Conservation (phyloP, 2,888 invertebrate species). For the Leptopilina drosophilae region DNA sequence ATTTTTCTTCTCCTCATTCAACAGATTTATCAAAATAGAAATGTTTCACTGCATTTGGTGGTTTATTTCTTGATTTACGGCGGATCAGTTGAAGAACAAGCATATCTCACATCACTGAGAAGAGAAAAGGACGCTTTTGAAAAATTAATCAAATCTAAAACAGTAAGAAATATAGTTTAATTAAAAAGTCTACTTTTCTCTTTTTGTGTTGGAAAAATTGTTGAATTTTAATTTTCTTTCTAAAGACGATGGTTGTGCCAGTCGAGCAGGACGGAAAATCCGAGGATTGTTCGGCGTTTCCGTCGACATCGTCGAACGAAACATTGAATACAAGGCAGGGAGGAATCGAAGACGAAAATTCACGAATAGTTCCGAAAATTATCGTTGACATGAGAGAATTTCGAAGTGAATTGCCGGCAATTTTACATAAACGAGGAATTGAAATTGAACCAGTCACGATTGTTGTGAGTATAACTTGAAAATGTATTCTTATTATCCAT, state of each 20-base stretch:
- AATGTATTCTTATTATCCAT: neutral
- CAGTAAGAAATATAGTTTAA: constrained; percentile 79
- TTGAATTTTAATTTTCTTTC: constrained; percentile 56
- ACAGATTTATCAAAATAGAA: constrained; percentile 81
- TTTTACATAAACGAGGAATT: constrained; percentile 95
- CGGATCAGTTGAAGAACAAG: constrained; percentile 97
- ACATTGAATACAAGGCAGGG: constrained; percentile 82
- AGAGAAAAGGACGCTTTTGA: constrained; percentile 98
- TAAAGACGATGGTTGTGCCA: constrained; percentile 90
- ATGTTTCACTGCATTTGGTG: constrained; percentile 79
- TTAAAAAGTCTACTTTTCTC: neutral
- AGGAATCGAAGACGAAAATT: constrained; percentile 74
- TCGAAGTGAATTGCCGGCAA: constrained; percentile 94
- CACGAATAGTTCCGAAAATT: constrained; percentile 74
- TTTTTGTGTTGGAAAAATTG: neutral
- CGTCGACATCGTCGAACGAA: constrained; percentile 65
- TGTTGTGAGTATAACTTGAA: constrained; percentile 78
- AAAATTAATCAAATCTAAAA: constrained; percentile 92
- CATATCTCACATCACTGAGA: constrained; percentile 92
- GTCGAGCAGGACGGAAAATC: constrained; percentile 92
- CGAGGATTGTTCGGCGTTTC: constrained; percentile 80
- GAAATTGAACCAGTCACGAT: constrained; percentile 94
- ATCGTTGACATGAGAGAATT: constrained; percentile 99
- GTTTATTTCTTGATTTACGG: constrained; percentile 95
- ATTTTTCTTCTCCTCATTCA: constrained; percentile 3